Percentiles rank a stretch among this genome's conserved stretches.
Conservation (phyloP, 1,140 invertebrate genomes). For the Drosophila lacertosa region DNA sequence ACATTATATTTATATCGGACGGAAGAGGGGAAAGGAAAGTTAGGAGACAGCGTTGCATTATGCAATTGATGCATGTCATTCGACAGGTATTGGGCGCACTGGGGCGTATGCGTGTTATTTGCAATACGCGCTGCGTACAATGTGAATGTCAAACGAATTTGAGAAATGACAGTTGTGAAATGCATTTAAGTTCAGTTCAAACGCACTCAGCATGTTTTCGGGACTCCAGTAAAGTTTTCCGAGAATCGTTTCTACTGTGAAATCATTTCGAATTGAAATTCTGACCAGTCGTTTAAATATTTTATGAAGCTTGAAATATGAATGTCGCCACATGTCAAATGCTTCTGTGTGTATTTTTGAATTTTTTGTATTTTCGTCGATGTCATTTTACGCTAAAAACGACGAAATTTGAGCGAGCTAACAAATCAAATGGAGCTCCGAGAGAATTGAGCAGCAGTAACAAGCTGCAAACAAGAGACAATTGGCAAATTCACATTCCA, state of each 20-base stretch:
- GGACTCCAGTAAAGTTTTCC: conserved; percentile 11
- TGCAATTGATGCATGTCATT: conserved; percentile 4
- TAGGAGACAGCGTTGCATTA: not conserved
- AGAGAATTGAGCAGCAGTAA: conserved; percentile 14
- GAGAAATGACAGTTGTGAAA: conserved; percentile 2
- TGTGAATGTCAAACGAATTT: conserved; percentile 12
- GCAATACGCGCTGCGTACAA: not conserved
- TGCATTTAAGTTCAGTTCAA: conserved; percentile 16
- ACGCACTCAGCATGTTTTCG: conserved; percentile 12
- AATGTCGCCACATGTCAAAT: conserved; percentile 34
- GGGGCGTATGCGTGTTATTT: conserved; percentile 39
- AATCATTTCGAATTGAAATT: conserved; percentile 26
- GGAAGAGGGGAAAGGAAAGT: too few species aligned
- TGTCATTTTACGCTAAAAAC: conserved; percentile 23
- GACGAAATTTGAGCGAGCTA: conserved; percentile 32
- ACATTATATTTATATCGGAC: too few species aligned
- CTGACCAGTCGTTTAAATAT: conserved; percentile 12
- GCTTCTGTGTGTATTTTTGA: not conserved
- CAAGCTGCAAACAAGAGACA: not conserved
- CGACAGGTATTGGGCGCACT: conserved; percentile 21
- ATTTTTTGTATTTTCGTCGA: conserved; percentile 10
- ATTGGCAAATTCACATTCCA: conserved; percentile 17
- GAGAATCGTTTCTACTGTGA: conserved; percentile 15
- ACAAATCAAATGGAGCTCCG: conserved; percentile 12
- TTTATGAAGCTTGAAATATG: conserved; percentile 43